Conservation (phyloP, 1,140 invertebrate genomes). For the Cydia splendana region DNA sequence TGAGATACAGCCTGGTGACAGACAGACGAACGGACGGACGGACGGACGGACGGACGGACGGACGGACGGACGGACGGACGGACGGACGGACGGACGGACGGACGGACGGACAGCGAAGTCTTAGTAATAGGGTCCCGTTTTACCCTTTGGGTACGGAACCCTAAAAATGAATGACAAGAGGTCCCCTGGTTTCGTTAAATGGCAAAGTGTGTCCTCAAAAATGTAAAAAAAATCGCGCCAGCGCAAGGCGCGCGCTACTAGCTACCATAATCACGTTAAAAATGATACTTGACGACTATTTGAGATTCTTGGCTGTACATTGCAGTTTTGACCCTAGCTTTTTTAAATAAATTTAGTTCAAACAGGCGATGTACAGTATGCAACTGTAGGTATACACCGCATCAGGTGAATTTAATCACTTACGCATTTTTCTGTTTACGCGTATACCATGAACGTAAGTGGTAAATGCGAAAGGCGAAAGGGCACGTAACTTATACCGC, state of each 20-base stretch:
- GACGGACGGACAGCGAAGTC: no score
- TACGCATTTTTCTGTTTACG: slow-evolving; percentile 33
- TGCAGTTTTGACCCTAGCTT: background rate
- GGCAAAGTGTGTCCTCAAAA: slow-evolving; percentile 55
- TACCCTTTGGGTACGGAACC: no score
- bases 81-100: no score
- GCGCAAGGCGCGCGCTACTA: slow-evolving; percentile 49
- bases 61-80: no score
- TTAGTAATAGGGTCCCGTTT: no score
- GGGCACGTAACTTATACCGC: background rate
- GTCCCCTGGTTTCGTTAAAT: slow-evolving; percentile 53
- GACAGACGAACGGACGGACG: no score
- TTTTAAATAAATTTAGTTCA: background rate
- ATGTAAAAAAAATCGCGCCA: slow-evolving; percentile 47
- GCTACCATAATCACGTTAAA: slow-evolving; percentile 1
- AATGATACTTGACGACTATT: background rate
- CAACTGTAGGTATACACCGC: background rate
- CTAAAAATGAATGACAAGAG: slow-evolving; percentile 52
- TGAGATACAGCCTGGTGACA: no score
- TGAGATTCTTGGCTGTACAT: background rate
- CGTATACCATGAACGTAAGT: slow-evolving; percentile 48
- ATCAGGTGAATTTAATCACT: background rate
- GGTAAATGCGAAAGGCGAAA: background rate
- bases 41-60: no score
- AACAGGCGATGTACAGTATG: background rate